phyloP scores from a whole-genome alignment of 2,888 invertebrate species.

The Villa cingulata region DNA sequence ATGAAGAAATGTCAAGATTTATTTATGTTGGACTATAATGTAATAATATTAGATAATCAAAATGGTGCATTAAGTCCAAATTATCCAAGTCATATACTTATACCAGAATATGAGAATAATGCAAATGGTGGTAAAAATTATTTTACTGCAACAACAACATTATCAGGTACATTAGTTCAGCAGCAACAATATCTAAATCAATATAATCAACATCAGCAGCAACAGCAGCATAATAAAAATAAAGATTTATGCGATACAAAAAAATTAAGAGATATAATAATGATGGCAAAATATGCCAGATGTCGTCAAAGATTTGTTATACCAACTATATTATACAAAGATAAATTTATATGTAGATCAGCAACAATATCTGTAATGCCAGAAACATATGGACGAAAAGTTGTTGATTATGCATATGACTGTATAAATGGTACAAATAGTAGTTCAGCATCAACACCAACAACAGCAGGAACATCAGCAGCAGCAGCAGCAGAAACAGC shows the following conservation, averaged over 20 bases:
- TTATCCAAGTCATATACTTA: conserved; percentile 55
- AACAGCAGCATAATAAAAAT: conserved; percentile 39
- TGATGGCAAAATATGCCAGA: conserved; percentile 54
- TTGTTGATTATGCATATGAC: conserved; percentile 39
- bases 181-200: not conserved
- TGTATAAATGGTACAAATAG: conserved; percentile 21
- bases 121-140: not conserved
- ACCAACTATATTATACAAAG: conserved; percentile 62
- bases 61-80: conserved; percentile 53
- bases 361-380: conserved; percentile 59
- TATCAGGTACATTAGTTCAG: conserved; percentile 8
- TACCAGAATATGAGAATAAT: conserved; percentile 45
- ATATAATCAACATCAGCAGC: too few relatives aligned
- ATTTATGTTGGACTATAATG: conserved; percentile 52
- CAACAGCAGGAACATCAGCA: not conserved
- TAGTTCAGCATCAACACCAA: conserved; percentile 7
- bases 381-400: conserved; percentile 58
- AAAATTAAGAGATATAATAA: conserved; percentile 48
- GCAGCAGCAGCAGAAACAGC: not conserved
- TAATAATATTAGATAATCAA: conserved; percentile 48
- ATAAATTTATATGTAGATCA: conserved; percentile 59
- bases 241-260: conserved; percentile 43
- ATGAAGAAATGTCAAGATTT: conserved; percentile 50
- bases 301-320: conserved; percentile 63
- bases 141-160: not conserved